Percentiles rank a stretch among this genome's conserved stretches.
Conservation (phyloP, 2,888 invertebrate species). For the Monoplex corrugatus region DNA sequence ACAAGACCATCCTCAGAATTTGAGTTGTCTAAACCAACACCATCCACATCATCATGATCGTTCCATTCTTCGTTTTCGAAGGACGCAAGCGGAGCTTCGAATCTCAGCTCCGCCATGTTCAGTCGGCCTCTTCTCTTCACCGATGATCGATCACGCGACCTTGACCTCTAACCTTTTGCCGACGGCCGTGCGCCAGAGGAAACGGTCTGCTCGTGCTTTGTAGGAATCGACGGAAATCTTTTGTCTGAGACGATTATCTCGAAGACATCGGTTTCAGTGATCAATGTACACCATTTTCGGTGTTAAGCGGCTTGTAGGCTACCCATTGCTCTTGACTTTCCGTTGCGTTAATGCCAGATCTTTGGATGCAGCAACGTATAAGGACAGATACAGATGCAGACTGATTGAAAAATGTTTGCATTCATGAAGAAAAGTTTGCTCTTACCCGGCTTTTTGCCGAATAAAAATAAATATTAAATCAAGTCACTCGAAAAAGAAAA, state of each 20-base stretch:
- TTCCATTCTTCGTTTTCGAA: slow-evolving; percentile 92
- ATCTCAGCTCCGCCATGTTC: slow-evolving; percentile 98
- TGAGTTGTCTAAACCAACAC: slow-evolving; percentile 64
- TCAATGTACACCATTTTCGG: too few species aligned
- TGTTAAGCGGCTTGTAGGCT: too few species aligned
- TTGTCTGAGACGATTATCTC: background rate
- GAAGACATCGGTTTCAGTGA: too few species aligned
- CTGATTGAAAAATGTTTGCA: background rate
- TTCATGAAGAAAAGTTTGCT: background rate
- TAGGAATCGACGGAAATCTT: too few species aligned
- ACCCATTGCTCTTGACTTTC: background rate
- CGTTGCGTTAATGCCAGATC: too few species aligned
- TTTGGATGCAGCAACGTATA: too few species aligned
- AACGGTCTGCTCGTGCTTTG: too few species aligned
- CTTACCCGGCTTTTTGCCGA: background rate
- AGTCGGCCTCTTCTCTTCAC: slow-evolving; percentile 65
- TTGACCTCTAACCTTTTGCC: slow-evolving; percentile 47
- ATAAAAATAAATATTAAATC: background rate
- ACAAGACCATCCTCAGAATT: slow-evolving; percentile 64
- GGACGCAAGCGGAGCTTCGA: slow-evolving; percentile 98
- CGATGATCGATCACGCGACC: slow-evolving; percentile 32
- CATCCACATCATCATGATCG: slow-evolving; percentile 84
- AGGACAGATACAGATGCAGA: too few species aligned
- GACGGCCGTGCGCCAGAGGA: background rate
- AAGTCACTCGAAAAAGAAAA: background rate